phyloP scores from a whole-genome alignment of 2,797 vertebrate species.

The Rhinella marina region DNA sequence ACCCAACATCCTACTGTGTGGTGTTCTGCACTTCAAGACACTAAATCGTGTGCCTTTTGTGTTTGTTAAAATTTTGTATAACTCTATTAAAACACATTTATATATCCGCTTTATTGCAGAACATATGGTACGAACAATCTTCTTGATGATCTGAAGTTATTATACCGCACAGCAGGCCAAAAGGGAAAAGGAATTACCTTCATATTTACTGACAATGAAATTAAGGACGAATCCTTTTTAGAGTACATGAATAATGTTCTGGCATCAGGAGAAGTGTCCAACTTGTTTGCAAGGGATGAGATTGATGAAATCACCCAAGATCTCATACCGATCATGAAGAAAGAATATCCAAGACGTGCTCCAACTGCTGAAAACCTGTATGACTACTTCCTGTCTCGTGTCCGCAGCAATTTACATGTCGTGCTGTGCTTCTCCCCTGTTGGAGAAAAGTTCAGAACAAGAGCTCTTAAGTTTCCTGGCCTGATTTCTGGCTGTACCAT shows the following conservation, averaged over 20 bases:
- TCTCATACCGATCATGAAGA: slow-evolving; percentile 79
- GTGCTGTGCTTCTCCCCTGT: slow-evolving; percentile 87
- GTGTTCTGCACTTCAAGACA: not conserved
- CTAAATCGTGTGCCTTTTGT: not conserved
- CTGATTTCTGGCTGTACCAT: slow-evolving; percentile 85
- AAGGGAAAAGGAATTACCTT: slow-evolving; percentile 81
- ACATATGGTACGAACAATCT: slow-evolving; percentile 81
- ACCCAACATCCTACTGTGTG: not conserved
- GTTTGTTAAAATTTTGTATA: not conserved
- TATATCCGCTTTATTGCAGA: slow-evolving; percentile 68
- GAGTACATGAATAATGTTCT: slow-evolving; percentile 87
- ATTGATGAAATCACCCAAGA: slow-evolving; percentile 84
- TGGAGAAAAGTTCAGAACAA: slow-evolving; percentile 82
- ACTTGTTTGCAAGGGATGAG: slow-evolving; percentile 84
- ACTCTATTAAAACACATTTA: not conserved
- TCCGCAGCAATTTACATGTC: slow-evolving; percentile 81
- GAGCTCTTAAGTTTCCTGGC: slow-evolving; percentile 81
- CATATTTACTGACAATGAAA: slow-evolving; percentile 85
- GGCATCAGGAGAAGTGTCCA: slow-evolving; percentile 82
- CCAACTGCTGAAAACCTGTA: slow-evolving; percentile 82
- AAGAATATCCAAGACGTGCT: slow-evolving; percentile 74
- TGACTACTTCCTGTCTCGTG: slow-evolving; percentile 81
- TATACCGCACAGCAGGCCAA: slow-evolving; percentile 81
- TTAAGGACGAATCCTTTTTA: slow-evolving; percentile 85
- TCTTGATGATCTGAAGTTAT: slow-evolving; percentile 83